A percentile compares a stretch with the other conserved stretches of the same genome.
Evolutionary conservation across 1,140 invertebrate genomes (phyloP).

Genomic region (Drosophila kepulauana): DNA sequence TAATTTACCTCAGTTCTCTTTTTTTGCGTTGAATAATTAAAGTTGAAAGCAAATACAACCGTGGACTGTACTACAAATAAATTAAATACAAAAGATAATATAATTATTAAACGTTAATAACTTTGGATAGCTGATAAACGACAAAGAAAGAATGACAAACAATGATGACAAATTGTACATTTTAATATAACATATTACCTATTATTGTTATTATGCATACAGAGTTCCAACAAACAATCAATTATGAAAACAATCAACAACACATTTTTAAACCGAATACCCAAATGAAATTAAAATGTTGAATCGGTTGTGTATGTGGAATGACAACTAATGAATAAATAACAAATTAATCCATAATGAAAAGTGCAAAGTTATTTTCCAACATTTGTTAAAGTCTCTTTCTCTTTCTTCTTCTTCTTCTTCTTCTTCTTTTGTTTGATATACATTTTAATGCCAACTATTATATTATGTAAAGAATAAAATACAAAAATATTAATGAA

Average conservation of each 20-base stretch:
- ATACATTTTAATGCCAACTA: constrained; percentile 29
- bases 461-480: constrained; percentile 23
- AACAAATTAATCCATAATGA: constrained; percentile 22
- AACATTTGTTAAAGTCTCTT: constrained; percentile 21
- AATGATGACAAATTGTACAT: constrained; percentile 23
- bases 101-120: constrained; percentile 8
- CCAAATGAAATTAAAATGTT: constrained; percentile 50
- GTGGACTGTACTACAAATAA: constrained; percentile 43
- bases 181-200: constrained; percentile 32
- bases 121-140: constrained; percentile 10
- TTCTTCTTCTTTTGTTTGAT: constrained; percentile 8
- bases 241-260: constrained; percentile 74
- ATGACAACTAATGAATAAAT: constrained; percentile 31
- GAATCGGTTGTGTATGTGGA: constrained; percentile 63
- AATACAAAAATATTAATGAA: constrained; percentile 56
- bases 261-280: constrained; percentile 49
- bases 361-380: constrained; percentile 22
- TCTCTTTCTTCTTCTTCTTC: not conserved
- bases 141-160: constrained; percentile 14
- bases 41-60: constrained; percentile 41
- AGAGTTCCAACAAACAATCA: constrained; percentile 72
- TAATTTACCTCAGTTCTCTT: not conserved
- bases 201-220: constrained; percentile 53
- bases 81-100: constrained; percentile 2
- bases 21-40: constrained; percentile 14